Percentiles rank a stretch among this genome's conserved stretches.
Evolutionary conservation across 2,113 vertebrate genomes (phyloP).

Genomic region (Poicephalus gulielmi): DNA sequence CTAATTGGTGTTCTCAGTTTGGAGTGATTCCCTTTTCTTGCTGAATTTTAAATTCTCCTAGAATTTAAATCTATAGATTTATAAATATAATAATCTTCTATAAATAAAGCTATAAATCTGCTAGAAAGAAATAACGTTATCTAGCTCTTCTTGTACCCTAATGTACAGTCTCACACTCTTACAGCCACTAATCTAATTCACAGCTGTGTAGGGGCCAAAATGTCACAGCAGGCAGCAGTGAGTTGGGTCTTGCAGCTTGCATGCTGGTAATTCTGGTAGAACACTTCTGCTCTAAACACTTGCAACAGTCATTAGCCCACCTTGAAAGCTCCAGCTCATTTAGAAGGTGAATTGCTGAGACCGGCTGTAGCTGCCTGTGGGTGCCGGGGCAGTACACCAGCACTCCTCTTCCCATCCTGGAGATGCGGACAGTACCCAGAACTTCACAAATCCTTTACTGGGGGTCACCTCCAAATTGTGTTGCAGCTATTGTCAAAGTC

Average conservation of each 20-base stretch:
- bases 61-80: too few species aligned
- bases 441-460: background rate
- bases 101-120: background rate
- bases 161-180: background rate
- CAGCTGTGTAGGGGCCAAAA: background rate
- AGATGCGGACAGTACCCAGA: background rate
- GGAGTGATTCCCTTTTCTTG: background rate
- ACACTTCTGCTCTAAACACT: background rate
- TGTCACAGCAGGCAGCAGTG: background rate
- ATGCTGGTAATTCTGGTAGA: background rate
- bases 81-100: too few species aligned
- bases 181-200: background rate
- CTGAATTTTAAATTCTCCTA: background rate
- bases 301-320: background rate
- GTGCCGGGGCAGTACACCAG: fast-evolving
- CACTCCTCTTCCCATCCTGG: background rate
- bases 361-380: background rate
- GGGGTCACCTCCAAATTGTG: background rate
- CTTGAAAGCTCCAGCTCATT: background rate
- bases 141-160: background rate
- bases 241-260: background rate
- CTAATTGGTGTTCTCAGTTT: background rate
- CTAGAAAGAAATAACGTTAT: background rate
- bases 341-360: background rate
- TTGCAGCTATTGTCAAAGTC: background rate